These are phyloP conservation scores for Halichondria panicea DNA, from an alignment of 37 sponge, comb jelly and placozoan genomes.

Conservation along the genomic window DNA sequence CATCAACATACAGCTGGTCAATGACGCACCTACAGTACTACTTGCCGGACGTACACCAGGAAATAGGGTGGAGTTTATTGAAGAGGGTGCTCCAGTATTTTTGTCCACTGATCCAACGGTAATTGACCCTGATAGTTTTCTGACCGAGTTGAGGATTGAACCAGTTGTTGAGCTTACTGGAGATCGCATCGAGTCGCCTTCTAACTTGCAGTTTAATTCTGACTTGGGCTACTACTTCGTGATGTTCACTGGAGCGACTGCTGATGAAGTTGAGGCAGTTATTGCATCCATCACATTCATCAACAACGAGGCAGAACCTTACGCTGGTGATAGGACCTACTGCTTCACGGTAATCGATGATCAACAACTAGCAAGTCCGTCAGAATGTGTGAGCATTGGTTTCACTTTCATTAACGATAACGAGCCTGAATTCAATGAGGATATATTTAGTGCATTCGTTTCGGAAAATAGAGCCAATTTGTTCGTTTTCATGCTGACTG, in stretches of 20 bases:
- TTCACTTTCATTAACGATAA: constrained; percentile 50
- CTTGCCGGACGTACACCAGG: constrained; percentile 4
- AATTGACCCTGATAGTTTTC: constrained; percentile 26
- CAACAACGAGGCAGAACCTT: constrained; percentile 44
- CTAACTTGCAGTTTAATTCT: background rate
- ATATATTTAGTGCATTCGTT: constrained; percentile 10
- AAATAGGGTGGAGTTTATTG: constrained; percentile 9
- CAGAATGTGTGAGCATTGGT: constrained; percentile 16
- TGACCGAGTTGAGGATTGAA: background rate
- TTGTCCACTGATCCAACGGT: constrained; percentile 13
- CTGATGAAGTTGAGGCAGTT: constrained; percentile 9
- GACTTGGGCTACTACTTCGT: background rate
- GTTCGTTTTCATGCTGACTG: constrained; percentile 7
- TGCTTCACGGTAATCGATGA: constrained; percentile 48
- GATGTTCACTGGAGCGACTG: background rate
- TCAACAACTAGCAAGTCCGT: constrained; percentile 13
- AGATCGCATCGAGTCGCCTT: constrained; percentile 11
- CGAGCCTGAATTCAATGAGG: constrained; percentile 26
- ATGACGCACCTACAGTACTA: constrained; percentile 53
- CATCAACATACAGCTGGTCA: constrained; percentile 18
- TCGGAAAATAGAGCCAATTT: constrained; percentile 16
- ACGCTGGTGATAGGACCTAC: constrained; percentile 17
- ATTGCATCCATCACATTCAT: constrained; percentile 17
- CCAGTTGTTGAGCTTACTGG: background rate
- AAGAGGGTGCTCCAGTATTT: constrained; percentile 33